Conservation (phyloP, 1,140 invertebrate species). For the Pseudomyrmex pallidus region DNA sequence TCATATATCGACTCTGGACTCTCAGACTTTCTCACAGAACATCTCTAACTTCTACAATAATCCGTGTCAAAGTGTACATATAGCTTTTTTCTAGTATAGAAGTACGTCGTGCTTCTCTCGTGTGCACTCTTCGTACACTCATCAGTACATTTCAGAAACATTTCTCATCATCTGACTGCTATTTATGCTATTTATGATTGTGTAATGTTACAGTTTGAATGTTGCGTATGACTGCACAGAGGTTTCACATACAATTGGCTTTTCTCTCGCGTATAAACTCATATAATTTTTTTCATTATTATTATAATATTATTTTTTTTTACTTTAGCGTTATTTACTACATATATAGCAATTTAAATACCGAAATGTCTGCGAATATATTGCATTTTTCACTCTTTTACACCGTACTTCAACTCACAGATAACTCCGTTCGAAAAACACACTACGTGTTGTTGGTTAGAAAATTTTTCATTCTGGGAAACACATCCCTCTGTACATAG, state of each 20-base stretch:
- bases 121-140: conserved; percentile 6
- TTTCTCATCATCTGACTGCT: neutral
- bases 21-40: neutral
- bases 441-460: no score
- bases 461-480: neutral
- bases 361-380: neutral
- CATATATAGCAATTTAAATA: neutral
- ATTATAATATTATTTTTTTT: conserved; percentile 9
- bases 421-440: no score
- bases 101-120: conserved; percentile 4
- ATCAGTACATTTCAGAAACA: conserved; percentile 4
- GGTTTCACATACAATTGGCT: conserved; percentile 3
- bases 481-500: conserved; percentile 59
- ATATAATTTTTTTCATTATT: conserved; percentile 12
- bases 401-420: neutral
- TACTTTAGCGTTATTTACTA: neutral
- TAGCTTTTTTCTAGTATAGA: neutral
- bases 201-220: neutral
- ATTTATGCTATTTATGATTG: neutral
- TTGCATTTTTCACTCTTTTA: neutral
- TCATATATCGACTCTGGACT: neutral
- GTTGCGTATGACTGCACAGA: conserved; percentile 29
- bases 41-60: conserved; percentile 19
- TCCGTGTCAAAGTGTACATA: conserved; percentile 34
- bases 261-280: neutral